These are phyloP conservation scores for Drosophila tsacasi DNA, from an alignment of 1,140 invertebrate species.

Conservation along the genomic window DNA sequence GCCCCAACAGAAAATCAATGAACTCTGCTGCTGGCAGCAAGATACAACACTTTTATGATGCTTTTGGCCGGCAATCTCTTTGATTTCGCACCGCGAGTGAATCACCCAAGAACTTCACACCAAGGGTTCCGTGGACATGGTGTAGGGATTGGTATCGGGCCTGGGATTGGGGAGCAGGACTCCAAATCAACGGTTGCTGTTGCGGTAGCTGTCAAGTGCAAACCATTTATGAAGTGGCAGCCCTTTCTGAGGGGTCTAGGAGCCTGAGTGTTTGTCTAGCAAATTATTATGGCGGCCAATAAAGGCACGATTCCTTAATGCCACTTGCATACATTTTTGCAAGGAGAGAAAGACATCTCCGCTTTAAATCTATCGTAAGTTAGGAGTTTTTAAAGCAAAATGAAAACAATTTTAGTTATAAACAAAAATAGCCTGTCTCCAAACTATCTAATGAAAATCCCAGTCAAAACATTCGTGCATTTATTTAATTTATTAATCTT, in stretches of 20 bases:
- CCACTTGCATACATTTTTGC: conserved; percentile 26
- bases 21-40: conserved; percentile 55
- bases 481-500: neutral
- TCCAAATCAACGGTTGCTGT: conserved; percentile 29
- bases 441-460: neutral
- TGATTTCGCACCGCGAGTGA: conserved; percentile 77
- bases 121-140: conserved; percentile 1
- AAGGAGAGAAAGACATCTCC: neutral
- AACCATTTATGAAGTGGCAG: conserved; percentile 73
- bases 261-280: conserved; percentile 65
- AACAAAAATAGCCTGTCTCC: neutral
- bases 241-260: conserved; percentile 11
- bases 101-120: conserved; percentile 76
- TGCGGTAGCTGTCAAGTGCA: conserved; percentile 71
- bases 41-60: conserved; percentile 69
- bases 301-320: conserved; percentile 29
- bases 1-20: conserved; percentile 72
- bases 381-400: neutral
- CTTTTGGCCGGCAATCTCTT: conserved; percentile 68
- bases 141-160: neutral
- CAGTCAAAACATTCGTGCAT: fast-evolving
- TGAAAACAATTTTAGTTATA: neutral
- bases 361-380: neutral
- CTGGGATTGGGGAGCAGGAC: conserved; percentile 15
- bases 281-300: conserved; percentile 68